Percentiles rank a stretch among this genome's conserved stretches.
These are phyloP conservation scores for Micronisus gabar DNA, from an alignment of 2,113 vertebrate genomes.

Conservation along the genomic window DNA sequence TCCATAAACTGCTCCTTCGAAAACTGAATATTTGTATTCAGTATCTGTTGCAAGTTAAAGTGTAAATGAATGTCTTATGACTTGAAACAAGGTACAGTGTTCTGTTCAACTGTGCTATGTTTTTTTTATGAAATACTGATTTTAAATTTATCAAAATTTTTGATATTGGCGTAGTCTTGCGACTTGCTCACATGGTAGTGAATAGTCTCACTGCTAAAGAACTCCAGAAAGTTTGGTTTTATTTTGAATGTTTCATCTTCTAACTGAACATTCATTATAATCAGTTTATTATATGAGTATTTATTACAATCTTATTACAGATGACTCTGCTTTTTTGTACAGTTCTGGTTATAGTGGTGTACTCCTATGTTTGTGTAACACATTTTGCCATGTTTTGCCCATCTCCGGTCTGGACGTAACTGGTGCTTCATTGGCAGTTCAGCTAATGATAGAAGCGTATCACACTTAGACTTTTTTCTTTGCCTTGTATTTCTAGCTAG, in stretches of 20 bases:
- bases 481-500: neutral
- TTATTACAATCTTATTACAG: neutral
- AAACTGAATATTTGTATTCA: neutral
- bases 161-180: neutral
- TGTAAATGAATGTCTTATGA: neutral
- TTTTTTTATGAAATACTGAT: neutral
- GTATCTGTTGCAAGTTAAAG: neutral
- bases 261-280: neutral
- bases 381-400: neutral
- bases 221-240: neutral
- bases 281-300: neutral
- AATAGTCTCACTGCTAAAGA: neutral
- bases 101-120: neutral
- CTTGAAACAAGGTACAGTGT: neutral
- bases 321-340: neutral
- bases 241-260: neutral
- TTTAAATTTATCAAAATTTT: neutral
- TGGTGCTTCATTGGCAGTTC: neutral
- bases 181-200: accelerated
- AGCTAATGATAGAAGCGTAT: neutral
- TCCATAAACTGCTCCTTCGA: neutral
- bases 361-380: neutral
- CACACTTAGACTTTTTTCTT: neutral
- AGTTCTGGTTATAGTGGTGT: neutral
- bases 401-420: neutral